Base-by-base conservation (phyloP, 1,140 invertebrate species). In the Lysiphlebus fabarum region DNA sequence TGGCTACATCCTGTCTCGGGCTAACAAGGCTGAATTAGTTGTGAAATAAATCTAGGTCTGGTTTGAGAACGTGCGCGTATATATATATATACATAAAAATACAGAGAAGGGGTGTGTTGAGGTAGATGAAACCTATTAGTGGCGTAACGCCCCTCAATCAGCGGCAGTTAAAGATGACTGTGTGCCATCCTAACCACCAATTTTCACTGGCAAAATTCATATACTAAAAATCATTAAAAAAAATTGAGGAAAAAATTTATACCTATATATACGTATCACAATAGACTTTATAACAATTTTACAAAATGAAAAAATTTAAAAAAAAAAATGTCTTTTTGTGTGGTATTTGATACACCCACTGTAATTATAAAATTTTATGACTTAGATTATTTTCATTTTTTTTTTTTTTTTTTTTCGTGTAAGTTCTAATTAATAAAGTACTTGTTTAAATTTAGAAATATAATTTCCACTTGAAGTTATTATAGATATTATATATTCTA, bases 31-130 rank as follows among this genome's bases (percentile, higher is more conserved):
- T 37, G 58, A 64, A 64, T 64, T 64, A 61, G 58, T 64, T 53
- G 62, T 64, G 63, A 65, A 62, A 64, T 64, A 64, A 64, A 64
- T 64, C 63, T 56, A 61, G 55, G 62, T 38, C 58, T 44, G 57
- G 53, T 57, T 37, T 56, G 40, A 44, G 14, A 56, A 50, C 47
- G 47, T 40, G 61, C 36, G 26, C 54, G 33, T 8, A 11, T 12
- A 54, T 53, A 49, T n/a, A 11, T 6, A 7, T 33, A 34, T 14
- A 17, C 5, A 47, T 26, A 26, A 26, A 14, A 12, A n/a, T 26
- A n/a, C 47, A n/a, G 40, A 8, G 45, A 11, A 17, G n/a, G n/a
- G 40, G 45, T 50, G 58, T n/a, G 42, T 53, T 11, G 14, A 54
- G 33, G 54, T 57, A 44, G 44, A 49, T 59, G 57, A 42, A 58